These are phyloP conservation scores for Actinia equina DNA, from an alignment of 64 coral and sea anemone genomes.

Conservation along the genomic window DNA sequence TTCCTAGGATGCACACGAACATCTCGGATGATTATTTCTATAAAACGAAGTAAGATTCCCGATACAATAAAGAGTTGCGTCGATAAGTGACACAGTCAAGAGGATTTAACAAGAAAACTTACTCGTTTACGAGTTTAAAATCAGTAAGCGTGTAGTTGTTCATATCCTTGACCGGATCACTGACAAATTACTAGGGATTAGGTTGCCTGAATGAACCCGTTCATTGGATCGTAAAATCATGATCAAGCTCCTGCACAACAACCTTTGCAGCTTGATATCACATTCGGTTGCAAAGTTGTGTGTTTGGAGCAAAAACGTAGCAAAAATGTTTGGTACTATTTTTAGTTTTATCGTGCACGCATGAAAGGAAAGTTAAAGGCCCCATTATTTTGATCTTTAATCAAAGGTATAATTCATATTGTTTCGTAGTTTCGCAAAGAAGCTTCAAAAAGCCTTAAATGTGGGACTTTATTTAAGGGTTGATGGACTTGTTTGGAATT, in stretches of 20 bases:
- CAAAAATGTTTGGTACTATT: not conserved
- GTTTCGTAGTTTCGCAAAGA: too few relatives aligned
- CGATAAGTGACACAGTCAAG: too few relatives aligned
- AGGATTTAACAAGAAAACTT: too few relatives aligned
- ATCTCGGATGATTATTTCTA: too few relatives aligned
- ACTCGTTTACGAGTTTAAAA: not conserved
- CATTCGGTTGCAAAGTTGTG: not conserved
- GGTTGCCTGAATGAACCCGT: not conserved
- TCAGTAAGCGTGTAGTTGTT: not conserved
- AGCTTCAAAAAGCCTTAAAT: too few relatives aligned
- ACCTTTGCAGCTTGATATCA: not conserved
- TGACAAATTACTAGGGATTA: not conserved
- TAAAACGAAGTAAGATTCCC: too few relatives aligned
- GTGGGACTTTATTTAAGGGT: too few relatives aligned
- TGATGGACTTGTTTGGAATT: not conserved
- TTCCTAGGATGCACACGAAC: too few relatives aligned
- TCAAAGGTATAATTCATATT: too few relatives aligned
- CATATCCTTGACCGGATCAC: not conserved
- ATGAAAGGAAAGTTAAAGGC: too few relatives aligned
- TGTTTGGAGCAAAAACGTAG: not conserved
- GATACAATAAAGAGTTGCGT: too few relatives aligned
- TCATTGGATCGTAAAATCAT: not conserved
- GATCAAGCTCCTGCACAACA: not conserved
- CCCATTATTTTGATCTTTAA: too few relatives aligned
- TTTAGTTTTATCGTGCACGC: not conserved